phyloP scores from a whole-genome alignment of 1,140 invertebrate species.

The Bombus vancouverensis region DNA sequence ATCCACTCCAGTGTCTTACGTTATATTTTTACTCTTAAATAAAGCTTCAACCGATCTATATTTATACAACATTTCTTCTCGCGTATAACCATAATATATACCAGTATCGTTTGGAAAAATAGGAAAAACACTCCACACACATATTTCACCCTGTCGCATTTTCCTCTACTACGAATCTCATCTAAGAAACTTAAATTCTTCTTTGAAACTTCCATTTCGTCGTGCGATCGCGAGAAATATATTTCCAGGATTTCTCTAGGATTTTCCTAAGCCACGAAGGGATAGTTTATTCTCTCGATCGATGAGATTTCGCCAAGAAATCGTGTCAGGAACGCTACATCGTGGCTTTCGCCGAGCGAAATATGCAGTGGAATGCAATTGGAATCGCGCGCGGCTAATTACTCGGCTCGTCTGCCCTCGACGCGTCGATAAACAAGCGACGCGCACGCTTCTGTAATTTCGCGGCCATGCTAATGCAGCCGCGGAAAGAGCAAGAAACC shows the following conservation, averaged over 20 bases:
- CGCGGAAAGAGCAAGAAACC: neutral
- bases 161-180: neutral
- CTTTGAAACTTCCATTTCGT: neutral
- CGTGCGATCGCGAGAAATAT: neutral
- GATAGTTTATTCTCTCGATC: neutral
- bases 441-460: slow-evolving; percentile 9
- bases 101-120: too few relatives aligned
- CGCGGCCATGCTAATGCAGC: neutral
- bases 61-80: too few relatives aligned
- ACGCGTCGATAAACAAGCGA: slow-evolving; percentile 33
- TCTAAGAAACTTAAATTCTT: too few relatives aligned
- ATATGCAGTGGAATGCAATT: slow-evolving; percentile 3
- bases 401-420: neutral
- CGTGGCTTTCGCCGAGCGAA: slow-evolving; percentile 50
- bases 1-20: too few relatives aligned
- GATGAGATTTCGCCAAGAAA: slow-evolving; percentile 53
- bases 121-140: too few relatives aligned
- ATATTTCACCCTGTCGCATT: neutral
- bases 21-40: too few relatives aligned
- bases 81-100: too few relatives aligned
- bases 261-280: too few relatives aligned
- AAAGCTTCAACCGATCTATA: too few relatives aligned
- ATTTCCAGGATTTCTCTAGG: neutral
- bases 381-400: slow-evolving; percentile 50
- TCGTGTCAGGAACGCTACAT: slow-evolving; percentile 46